A percentile compares a stretch with the other conserved stretches of the same genome.
These are phyloP conservation scores for Bombus turneri DNA, from an alignment of 1,140 invertebrate genomes.

Conservation along the genomic window DNA sequence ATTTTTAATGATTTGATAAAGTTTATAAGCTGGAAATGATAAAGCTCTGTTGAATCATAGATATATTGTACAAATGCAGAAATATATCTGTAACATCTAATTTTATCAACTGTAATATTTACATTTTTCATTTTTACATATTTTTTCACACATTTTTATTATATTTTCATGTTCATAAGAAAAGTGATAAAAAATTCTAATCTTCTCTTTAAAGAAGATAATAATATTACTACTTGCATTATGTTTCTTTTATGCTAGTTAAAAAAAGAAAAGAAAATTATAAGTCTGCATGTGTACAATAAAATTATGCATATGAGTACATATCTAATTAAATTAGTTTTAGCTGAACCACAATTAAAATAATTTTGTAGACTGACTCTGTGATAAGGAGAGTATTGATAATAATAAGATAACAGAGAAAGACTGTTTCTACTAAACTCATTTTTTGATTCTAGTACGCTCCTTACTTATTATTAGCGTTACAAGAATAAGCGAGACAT, in stretches of 20 bases:
- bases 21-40: slow-evolving; percentile 44
- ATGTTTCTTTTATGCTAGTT: background rate
- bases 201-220: background rate
- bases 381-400: slow-evolving; percentile 55
- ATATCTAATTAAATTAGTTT: slow-evolving; percentile 48
- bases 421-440: slow-evolving; percentile 54
- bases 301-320: slow-evolving; percentile 42
- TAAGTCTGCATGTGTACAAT: slow-evolving; percentile 25
- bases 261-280: background rate
- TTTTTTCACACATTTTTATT: too few species aligned
- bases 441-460: slow-evolving; percentile 59
- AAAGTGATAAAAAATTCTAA: background rate
- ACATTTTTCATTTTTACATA: background rate
- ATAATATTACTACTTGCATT: background rate
- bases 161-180: background rate
- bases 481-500: slow-evolving; percentile 61
- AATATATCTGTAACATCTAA: background rate
- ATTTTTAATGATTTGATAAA: slow-evolving; percentile 43
- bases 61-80: slow-evolving; percentile 37
- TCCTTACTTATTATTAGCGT: slow-evolving; percentile 50
- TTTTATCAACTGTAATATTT: background rate
- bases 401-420: slow-evolving; percentile 56
- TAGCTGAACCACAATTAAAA: slow-evolving; percentile 48
- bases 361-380: slow-evolving; percentile 45
- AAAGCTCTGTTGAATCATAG: slow-evolving; percentile 50